These are phyloP conservation scores for Cyanistes caeruleus DNA, from an alignment of 2,113 vertebrate genomes.

Conservation along the genomic window DNA sequence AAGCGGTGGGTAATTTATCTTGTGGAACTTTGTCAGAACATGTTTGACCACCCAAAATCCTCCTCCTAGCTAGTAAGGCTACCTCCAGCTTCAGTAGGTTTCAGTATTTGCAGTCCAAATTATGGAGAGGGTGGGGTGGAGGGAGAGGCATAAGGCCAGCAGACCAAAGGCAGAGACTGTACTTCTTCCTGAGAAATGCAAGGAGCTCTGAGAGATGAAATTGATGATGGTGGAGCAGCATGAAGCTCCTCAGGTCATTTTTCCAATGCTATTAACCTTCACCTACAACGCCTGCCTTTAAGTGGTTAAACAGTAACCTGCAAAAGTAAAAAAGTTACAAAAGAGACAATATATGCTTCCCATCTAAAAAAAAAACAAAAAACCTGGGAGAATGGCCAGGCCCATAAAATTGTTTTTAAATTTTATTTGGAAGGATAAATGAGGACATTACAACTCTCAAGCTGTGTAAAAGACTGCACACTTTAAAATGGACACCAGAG, in stretches of 20 bases:
- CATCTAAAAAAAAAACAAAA: not conserved
- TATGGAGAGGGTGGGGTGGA: not conserved
- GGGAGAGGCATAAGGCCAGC: not conserved
- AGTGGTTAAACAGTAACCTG: conserved; percentile 61
- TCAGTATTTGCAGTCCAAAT: not conserved
- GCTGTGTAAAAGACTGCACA: not conserved
- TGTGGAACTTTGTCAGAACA: conserved; percentile 47
- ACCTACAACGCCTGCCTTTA: conserved; percentile 24
- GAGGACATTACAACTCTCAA: not conserved
- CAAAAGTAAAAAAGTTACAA: conserved; percentile 60
- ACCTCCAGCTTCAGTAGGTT: not conserved
- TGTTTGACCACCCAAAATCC: conserved; percentile 36
- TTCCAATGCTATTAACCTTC: conserved; percentile 18
- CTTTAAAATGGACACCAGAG: conserved; percentile 31
- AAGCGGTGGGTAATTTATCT: conserved; percentile 21
- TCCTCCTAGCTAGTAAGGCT: conserved; percentile 26
- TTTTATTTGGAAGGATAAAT: conserved; percentile 39
- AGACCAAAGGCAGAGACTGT: not conserved
- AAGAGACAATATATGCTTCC: conserved; percentile 36
- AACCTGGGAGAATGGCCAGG: not conserved
- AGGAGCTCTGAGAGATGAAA: not conserved
- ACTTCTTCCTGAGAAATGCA: not conserved
- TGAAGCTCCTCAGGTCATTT: not conserved
- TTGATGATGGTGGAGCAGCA: not conserved
- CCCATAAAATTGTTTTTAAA: not conserved